These are phyloP conservation scores for Eupristina koningsbergeri DNA, from an alignment of 1,140 invertebrate genomes.

Conservation along the genomic window DNA sequence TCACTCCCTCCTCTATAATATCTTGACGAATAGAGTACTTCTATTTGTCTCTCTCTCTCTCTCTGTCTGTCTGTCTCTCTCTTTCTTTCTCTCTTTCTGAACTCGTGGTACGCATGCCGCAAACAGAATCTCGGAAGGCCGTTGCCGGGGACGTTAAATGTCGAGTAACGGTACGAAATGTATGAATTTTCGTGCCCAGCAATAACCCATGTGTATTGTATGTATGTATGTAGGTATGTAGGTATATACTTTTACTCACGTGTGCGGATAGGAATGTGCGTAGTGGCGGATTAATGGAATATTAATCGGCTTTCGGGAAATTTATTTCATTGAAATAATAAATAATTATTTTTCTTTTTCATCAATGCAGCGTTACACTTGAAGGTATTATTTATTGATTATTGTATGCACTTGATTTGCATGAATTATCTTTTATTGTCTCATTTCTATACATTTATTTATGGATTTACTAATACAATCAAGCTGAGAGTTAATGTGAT, in stretches of 20 bases:
- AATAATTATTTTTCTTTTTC: too few relatives aligned
- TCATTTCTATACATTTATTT: too few relatives aligned
- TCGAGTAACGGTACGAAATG: conserved; percentile 41
- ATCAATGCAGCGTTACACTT: too few relatives aligned
- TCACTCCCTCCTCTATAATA: neutral
- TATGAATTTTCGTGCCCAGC: neutral
- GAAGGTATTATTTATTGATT: neutral
- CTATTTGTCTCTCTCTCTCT: neutral
- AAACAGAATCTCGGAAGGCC: conserved; percentile 27
- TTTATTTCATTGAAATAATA: too few relatives aligned
- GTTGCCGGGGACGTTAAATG: conserved; percentile 17
- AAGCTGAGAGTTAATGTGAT: too few relatives aligned
- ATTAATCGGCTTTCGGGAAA: neutral
- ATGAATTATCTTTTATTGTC: too few relatives aligned
- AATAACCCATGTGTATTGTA: neutral
- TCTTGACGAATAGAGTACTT: neutral
- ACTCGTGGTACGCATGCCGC: neutral
- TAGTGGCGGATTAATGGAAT: neutral
- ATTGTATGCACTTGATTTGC: neutral
- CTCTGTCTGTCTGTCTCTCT: neutral
- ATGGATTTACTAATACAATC: too few relatives aligned
- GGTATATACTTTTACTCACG: too few relatives aligned
- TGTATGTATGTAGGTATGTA: too few relatives aligned
- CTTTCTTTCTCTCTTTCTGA: neutral
- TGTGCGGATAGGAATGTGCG: neutral